Base-by-base conservation (phyloP, 2,113 vertebrate species). In the Nansenia antarctica region DNA sequence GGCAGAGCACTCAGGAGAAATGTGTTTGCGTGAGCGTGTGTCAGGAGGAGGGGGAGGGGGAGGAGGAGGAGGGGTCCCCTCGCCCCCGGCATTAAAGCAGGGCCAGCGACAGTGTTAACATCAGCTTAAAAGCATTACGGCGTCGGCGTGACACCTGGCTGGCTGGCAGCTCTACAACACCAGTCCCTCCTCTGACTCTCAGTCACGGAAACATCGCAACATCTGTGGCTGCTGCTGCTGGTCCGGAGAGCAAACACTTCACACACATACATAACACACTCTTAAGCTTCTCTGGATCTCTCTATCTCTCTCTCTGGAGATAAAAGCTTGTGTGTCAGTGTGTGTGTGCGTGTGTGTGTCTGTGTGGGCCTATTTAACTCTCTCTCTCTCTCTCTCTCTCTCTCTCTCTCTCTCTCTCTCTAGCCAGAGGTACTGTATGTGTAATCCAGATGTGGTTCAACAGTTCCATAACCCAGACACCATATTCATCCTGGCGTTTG, bases 371-470 rank as follows among this genome's bases (percentile, higher is more conserved):
- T 74, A 82, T 73, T 76, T 66, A 57, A 60, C 39, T 66, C 74
- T 65, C 37, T 27, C 26, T 32, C 57, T 2, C 9, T 14, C 27
- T 53, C 55, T 62, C 29, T 9, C 75, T 60, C 47, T 58, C 20
- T 71, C 34, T 59, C 37, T 22, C 15, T 7, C n/a, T 49, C 5
- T 49, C 45, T 53, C 24, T 67, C 24, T 49, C n/a, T 39, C 26
- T 91, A 99, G 98, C 92, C 98, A 99, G 89, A 94, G 98, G 74
- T 99, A 99, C 88, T 99, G 98, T 82, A 98, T 99, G 96, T 99
- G 98, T 77, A 99, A 99, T 83, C 98, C 98, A 0, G 97, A 99
- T 5, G 95, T 99, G 87, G 98, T 99, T 69, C 97, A 98, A 88
- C 96, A 99, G 86, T 99, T 99, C 83, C 98, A 99, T 91, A 99